phyloP scores from a whole-genome alignment of 2,888 invertebrate genomes.

The Creontiades dilutus region DNA sequence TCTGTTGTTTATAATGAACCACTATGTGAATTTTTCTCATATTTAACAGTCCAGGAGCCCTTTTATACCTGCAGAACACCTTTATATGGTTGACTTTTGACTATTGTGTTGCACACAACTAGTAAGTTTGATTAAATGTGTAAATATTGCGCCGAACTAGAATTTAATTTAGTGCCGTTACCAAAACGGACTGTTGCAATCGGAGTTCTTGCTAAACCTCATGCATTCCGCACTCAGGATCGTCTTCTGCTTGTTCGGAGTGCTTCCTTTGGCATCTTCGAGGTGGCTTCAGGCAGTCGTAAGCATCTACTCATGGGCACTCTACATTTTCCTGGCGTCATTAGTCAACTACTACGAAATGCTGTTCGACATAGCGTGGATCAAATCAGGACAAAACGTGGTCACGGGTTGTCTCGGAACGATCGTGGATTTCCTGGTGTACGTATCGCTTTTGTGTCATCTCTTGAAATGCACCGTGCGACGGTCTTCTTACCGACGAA shows the following conservation, averaged over 20 bases:
- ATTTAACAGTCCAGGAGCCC: too few relatives aligned
- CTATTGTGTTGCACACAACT: too few relatives aligned
- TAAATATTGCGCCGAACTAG: too few relatives aligned
- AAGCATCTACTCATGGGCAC: constrained; percentile 4
- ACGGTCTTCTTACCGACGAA: not conserved
- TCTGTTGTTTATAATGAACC: too few relatives aligned
- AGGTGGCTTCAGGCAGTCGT: not conserved
- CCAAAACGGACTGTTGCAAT: too few relatives aligned
- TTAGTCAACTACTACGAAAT: not conserved
- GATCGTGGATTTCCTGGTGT: not conserved
- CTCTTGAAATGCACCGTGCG: not conserved
- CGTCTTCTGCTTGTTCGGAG: not conserved
- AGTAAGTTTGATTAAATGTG: too few relatives aligned
- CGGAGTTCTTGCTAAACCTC: too few relatives aligned
- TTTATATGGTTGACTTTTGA: too few relatives aligned
- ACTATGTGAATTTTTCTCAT: too few relatives aligned
- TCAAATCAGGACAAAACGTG: not conserved
- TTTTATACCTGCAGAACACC: too few relatives aligned
- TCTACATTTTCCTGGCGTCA: not conserved
- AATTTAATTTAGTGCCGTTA: too few relatives aligned
- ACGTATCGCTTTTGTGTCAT: not conserved
- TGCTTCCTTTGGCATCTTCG: not conserved
- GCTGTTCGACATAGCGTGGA: not conserved
- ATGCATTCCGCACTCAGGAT: not conserved
- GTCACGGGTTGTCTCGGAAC: constrained; percentile 1